Conservation (phyloP, 1,140 invertebrate species). For the Megathymus violae region DNA sequence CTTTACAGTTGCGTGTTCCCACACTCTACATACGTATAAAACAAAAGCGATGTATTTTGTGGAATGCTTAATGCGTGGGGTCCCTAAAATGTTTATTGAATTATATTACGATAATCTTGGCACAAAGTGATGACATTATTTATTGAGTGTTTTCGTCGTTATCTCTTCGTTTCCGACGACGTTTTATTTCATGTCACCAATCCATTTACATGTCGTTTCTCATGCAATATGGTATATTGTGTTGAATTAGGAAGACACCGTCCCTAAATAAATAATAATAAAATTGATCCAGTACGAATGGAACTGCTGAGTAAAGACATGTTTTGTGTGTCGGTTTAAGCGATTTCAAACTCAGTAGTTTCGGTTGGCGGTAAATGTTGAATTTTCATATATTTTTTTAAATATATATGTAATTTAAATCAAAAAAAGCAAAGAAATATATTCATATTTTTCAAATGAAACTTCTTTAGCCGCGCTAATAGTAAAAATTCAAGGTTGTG, state of each 20-base stretch:
- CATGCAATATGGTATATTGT: slow-evolving; percentile 14
- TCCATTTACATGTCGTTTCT: slow-evolving; percentile 13
- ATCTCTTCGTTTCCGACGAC: slow-evolving; percentile 11
- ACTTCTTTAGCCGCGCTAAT: too few species aligned
- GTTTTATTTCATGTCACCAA: slow-evolving; percentile 29
- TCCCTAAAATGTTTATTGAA: slow-evolving; percentile 47
- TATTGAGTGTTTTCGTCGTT: slow-evolving; percentile 37
- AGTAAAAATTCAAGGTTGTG: too few species aligned
- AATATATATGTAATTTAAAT: too few species aligned
- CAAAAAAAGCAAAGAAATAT: too few species aligned
- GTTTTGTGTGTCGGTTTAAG: too few species aligned
- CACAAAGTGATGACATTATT: slow-evolving; percentile 40
- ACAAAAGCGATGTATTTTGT: slow-evolving; percentile 36
- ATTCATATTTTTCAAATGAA: too few species aligned
- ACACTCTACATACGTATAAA: slow-evolving; percentile 32
- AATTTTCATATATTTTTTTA: too few species aligned
- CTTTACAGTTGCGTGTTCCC: slow-evolving; percentile 34
- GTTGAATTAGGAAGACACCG: not conserved
- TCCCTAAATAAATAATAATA: slow-evolving; percentile 9
- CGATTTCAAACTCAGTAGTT: too few species aligned
- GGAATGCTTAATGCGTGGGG: slow-evolving; percentile 42
- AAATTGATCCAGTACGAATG: too few species aligned
- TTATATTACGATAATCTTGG: slow-evolving; percentile 49
- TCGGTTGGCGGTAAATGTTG: too few species aligned
- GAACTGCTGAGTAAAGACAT: too few species aligned